Conservation (phyloP, 2,888 invertebrate species). For the Oligia fasciuncula region DNA sequence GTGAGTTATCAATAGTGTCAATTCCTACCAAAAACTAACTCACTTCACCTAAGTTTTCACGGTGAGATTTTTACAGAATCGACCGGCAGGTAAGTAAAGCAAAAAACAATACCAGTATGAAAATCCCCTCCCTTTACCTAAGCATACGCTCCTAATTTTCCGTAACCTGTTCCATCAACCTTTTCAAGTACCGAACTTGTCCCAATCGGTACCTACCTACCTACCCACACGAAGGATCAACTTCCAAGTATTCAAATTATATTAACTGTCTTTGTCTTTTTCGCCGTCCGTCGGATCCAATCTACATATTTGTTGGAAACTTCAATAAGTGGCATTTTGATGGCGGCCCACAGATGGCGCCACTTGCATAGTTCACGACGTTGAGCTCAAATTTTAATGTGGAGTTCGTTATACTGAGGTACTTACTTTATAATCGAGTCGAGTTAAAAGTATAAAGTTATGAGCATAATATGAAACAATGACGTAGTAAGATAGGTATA, state of each 20-base stretch:
- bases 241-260: conserved; percentile 66
- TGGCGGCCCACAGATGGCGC: conserved; percentile 56
- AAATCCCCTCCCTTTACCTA: conserved; percentile 5
- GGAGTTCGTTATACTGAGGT: not conserved
- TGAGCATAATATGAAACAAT: not conserved
- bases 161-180: conserved; percentile 27
- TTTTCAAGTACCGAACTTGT: conserved; percentile 18
- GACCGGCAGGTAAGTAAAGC: not conserved
- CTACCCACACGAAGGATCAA: conserved; percentile 37
- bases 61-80: too few species aligned
- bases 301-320: conserved; percentile 67
- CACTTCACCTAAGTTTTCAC: too few species aligned
- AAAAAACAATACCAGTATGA: not conserved
- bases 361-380: conserved; percentile 40
- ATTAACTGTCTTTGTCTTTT: conserved; percentile 63
- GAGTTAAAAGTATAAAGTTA: not conserved
- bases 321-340: conserved; percentile 64
- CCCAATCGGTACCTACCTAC: not conserved
- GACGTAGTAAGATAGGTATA: not conserved
- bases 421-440: not conserved
- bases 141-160: conserved; percentile 25
- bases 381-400: conserved; percentile 26
- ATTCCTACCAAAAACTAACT: too few species aligned
- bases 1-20: too few species aligned
- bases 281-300: conserved; percentile 56